Evolutionary conservation across 2,888 invertebrate genomes (phyloP), one percentile per base, ranked within the genome.

Genomic region (Agonopterix subpropinquella): DNA sequence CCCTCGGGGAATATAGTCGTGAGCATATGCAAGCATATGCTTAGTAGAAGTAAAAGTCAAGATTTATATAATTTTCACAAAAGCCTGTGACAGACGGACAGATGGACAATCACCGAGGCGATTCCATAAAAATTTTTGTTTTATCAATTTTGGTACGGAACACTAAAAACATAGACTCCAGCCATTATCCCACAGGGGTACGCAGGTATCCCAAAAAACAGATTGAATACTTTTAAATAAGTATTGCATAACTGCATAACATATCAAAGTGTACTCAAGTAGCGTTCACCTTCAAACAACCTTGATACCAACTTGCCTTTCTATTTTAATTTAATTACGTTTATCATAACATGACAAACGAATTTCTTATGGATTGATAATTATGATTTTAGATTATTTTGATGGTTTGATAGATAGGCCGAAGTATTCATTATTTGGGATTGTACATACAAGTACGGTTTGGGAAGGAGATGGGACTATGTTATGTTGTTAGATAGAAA

Each of bases 251-350:
- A 28, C 4, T 28, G 28, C 5, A 28, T 28, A 4, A 28, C 4
- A 4, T 28, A 28, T 5, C 28, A 28, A 28, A 28, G 28, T 28
- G 28, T 28, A 28, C 28, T 28, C 7, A 28, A 39, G n/a, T 9
- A 39, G n/a, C 11, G 46, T 51, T 71, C 61, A 72, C 72, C 70
- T 72, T 72, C 63, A 70, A 65, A 62, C 69, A 67, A 75, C 74
- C 75, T 75, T 75, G 62, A 45, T 48, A 46, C 52, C 36, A 57
- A 53, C 46, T 57, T 54, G 45, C 47, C 45, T 41, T 46, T 43
- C 10, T n/a, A 39, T 39, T 39, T n/a, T 2, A 39, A 47, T 39
- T 28, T 43, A 28, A 15, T 43, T 41, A 44, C 15, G 15, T 44
- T 28, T 43, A 13, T 36, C 13, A 11, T 13, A 2, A 39, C 39